Conservation (phyloP, 2,113 vertebrate species). For the Sylvietta virens region DNA sequence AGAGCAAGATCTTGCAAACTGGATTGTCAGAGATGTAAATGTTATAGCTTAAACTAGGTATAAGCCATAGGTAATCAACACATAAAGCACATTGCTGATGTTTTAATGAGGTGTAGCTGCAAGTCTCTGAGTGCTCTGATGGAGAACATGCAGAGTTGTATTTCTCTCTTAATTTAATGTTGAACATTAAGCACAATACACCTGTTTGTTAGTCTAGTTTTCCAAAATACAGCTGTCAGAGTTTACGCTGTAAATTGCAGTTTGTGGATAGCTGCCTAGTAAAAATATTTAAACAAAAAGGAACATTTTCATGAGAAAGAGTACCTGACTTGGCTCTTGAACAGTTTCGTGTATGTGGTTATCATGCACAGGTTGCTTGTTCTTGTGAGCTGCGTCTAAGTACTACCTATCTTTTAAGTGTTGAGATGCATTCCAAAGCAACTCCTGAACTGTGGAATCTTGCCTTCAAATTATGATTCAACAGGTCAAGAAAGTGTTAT, state of each 20-base stretch:
- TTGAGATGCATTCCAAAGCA: neutral
- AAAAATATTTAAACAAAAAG: neutral
- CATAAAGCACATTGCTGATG: neutral
- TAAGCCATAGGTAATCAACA: neutral
- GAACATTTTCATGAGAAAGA: neutral
- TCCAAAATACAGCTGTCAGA: neutral
- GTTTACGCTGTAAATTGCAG: neutral
- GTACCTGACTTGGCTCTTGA: neutral
- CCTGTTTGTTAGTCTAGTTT: neutral
- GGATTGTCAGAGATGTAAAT: neutral
- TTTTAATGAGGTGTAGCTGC: neutral
- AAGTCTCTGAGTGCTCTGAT: neutral
- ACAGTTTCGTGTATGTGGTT: fast-evolving
- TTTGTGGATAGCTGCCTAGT: neutral
- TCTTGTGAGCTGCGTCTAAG: neutral
- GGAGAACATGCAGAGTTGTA: neutral
- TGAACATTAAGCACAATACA: neutral
- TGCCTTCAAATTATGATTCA: neutral
- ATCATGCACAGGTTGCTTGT: neutral
- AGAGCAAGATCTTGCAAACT: neutral
- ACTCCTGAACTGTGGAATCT: neutral
- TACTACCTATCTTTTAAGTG: neutral
- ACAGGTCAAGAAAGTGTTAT: neutral
- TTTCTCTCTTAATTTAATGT: neutral
- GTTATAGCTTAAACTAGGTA: neutral